Percentiles rank a stretch among this genome's conserved stretches.
These are phyloP conservation scores for Cyclophora albipunctata DNA, from an alignment of 2,888 invertebrate genomes.

Conservation along the genomic window DNA sequence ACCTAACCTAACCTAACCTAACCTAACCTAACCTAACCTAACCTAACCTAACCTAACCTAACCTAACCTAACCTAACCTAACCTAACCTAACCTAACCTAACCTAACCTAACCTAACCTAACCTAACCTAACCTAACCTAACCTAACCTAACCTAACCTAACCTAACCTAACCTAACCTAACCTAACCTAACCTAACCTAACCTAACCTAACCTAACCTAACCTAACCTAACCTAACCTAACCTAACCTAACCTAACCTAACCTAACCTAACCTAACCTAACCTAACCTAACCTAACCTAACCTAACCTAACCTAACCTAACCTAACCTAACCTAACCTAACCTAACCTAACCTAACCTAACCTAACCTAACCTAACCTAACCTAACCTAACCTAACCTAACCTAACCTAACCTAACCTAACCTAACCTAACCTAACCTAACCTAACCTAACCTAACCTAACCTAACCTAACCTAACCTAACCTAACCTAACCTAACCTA, in stretches of 20 bases:
- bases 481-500: constrained; percentile 20
- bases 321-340: constrained; percentile 8
- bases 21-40: constrained; percentile 14
- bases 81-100: constrained; percentile 15
- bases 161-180: constrained; percentile 14
- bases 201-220: constrained; percentile 13
- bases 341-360: constrained; percentile 8
- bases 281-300: constrained; percentile 10
- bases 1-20: constrained; percentile 14
- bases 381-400: constrained; percentile 12
- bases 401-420: constrained; percentile 8
- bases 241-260: constrained; percentile 8
- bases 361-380: constrained; percentile 11
- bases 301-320: constrained; percentile 9
- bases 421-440: constrained; percentile 5
- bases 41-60: constrained; percentile 12
- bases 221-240: constrained; percentile 11
- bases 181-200: constrained; percentile 15
- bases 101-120: constrained; percentile 3
- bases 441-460: constrained; percentile 13
- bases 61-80: constrained; percentile 13
- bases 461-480: constrained; percentile 18
- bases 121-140: constrained; percentile 13
- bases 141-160: constrained; percentile 16
- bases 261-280: constrained; percentile 11